Evolutionary conservation across 1,140 invertebrate genomes (phyloP), one percentile per base, ranked within the genome.

Genomic region (Macrosteles quadrilineatus): DNA sequence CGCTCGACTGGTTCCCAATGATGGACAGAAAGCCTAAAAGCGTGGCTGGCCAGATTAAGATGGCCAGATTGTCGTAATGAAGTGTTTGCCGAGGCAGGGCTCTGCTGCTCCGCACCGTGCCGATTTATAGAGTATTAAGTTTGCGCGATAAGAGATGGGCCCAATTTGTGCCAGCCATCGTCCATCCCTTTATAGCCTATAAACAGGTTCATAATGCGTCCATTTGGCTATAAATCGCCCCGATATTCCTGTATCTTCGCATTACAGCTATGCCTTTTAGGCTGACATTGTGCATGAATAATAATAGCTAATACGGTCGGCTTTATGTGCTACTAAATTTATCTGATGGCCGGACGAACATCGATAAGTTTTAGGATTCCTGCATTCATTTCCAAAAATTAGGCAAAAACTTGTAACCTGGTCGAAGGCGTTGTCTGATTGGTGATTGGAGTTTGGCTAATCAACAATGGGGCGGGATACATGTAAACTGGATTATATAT

Each of bases 61-160:
- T n/a, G n/a, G n/a, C n/a, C n/a, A n/a, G n/a, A n/a, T n/a, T n/a
- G n/a, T n/a, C n/a, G n/a, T n/a, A n/a, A n/a, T n/a, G n/a, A n/a
- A n/a, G n/a, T n/a, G n/a, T n/a, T n/a, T n/a, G n/a, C n/a, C n/a
- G n/a, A n/a, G n/a, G n/a, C n/a, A n/a, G n/a, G n/a, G n/a, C n/a
- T n/a, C n/a, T n/a, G n/a, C n/a, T n/a, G n/a, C n/a, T n/a, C n/a
- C n/a, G n/a, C n/a, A n/a, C n/a, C n/a, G n/a, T n/a, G n/a, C n/a
- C n/a, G n/a, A 53, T 53, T 53, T 53, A 53, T 53, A 6, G 47
- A 53, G 47, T 53, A 53, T 53, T 53, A 53, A 53, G 47, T 53
- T 53, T 19, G 19, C 9, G 19, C 47, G 47, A 53, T 53, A 53
- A 53, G 47, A 53, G 47, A 19, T 17, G 47, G 21, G 21, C 11